These are phyloP conservation scores for Arvicola amphibius DNA, from an alignment of 2,797 vertebrate genomes.

Conservation along the genomic window DNA sequence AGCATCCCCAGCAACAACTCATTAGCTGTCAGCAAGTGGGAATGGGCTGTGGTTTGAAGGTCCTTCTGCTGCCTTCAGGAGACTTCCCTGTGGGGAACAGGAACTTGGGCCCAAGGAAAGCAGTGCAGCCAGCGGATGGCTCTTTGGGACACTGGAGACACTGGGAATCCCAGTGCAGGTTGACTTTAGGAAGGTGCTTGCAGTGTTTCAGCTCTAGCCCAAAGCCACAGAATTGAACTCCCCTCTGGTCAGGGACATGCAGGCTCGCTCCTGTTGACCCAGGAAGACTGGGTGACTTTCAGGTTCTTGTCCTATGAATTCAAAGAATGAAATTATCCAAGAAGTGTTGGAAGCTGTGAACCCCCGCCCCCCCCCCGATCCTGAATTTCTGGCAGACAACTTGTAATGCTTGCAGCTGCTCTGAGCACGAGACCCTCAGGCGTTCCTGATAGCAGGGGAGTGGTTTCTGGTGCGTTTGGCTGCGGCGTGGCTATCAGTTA, in stretches of 20 bases:
- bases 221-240: neutral
- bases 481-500: too few relatives aligned
- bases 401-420: too few relatives aligned
- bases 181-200: neutral
- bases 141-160: neutral
- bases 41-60: slow-evolving; percentile 68
- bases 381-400: too few relatives aligned
- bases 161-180: neutral
- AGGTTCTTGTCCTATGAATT: neutral
- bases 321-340: neutral
- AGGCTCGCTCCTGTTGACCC: neutral
- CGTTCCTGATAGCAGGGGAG: too few relatives aligned
- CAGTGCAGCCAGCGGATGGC: neutral
- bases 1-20: slow-evolving; percentile 80
- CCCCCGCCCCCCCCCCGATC: too few relatives aligned
- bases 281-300: neutral
- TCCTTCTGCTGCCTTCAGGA: slow-evolving; percentile 75
- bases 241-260: rapidly evolving
- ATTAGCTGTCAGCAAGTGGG: slow-evolving; percentile 81
- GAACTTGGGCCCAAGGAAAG: neutral
- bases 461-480: too few relatives aligned
- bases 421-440: too few relatives aligned
- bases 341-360: too few relatives aligned
- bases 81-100: slow-evolving; percentile 34
- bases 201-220: neutral